A percentile compares a stretch with the other conserved stretches of the same genome.
Conservation (phyloP, 2,113 vertebrate genomes). For the Anarrhichthys ocellatus region DNA sequence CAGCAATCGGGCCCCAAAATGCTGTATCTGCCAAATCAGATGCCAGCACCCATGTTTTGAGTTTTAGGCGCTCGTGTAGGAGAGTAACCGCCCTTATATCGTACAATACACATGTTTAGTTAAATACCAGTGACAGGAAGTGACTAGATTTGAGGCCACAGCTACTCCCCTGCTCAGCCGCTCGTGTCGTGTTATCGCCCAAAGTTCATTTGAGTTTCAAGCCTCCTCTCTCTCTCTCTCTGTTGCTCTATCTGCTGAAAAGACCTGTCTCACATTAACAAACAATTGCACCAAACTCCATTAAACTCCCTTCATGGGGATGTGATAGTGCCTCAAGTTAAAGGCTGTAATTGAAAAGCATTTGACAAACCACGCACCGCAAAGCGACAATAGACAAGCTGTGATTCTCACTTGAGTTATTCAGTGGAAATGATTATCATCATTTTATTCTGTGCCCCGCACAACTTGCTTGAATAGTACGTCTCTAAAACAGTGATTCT, state of each 20-base stretch:
- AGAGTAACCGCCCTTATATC: slow-evolving; percentile 21
- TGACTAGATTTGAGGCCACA: slow-evolving; percentile 45
- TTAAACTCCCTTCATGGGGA: slow-evolving; percentile 80
- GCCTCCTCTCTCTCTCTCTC: not conserved
- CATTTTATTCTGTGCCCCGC: slow-evolving; percentile 60
- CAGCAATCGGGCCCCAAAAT: slow-evolving; percentile 37
- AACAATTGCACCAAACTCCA: slow-evolving; percentile 79
- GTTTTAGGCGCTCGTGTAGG: slow-evolving; percentile 14
- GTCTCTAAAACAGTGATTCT: slow-evolving; percentile 63
- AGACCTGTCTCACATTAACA: slow-evolving; percentile 76
- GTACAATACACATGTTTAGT: slow-evolving; percentile 47
- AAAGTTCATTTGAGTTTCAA: slow-evolving; percentile 67
- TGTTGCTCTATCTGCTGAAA: slow-evolving; percentile 41
- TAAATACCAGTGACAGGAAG: slow-evolving; percentile 60
- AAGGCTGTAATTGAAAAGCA: slow-evolving; percentile 80
- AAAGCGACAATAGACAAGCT: slow-evolving; percentile 78
- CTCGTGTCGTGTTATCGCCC: slow-evolving; percentile 56
- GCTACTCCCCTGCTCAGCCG: slow-evolving; percentile 53
- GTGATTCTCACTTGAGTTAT: slow-evolving; percentile 74
- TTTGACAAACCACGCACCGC: slow-evolving; percentile 77
- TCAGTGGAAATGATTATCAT: slow-evolving; percentile 76
- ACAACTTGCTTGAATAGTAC: slow-evolving; percentile 52
- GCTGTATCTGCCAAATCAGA: slow-evolving; percentile 47
- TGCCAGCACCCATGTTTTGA: slow-evolving; percentile 43
- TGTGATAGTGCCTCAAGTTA: slow-evolving; percentile 77